These are phyloP conservation scores for Poecilia gillii DNA, from an alignment of 2,797 vertebrate genomes.

Conservation along the genomic window DNA sequence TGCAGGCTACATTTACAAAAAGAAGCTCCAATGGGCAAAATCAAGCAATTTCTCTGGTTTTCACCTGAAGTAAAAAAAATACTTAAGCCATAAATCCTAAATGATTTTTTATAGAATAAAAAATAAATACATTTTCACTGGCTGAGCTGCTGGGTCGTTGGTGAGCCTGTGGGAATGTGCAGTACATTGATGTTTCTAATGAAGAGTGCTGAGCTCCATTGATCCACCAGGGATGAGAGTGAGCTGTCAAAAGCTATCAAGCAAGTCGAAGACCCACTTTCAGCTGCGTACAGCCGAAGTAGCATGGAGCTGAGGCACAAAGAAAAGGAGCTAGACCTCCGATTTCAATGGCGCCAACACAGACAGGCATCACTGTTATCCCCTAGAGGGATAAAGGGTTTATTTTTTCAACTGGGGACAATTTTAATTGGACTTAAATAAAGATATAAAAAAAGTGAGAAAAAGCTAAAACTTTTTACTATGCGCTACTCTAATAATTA, in stretches of 20 bases:
- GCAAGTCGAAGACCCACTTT: slow-evolving; percentile 74
- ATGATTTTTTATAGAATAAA: slow-evolving; percentile 41
- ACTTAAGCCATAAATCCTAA: slow-evolving; percentile 18
- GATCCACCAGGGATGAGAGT: slow-evolving; percentile 77
- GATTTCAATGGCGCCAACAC: slow-evolving; percentile 38
- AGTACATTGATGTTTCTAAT: slow-evolving; percentile 78
- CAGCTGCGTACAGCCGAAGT: slow-evolving; percentile 55
- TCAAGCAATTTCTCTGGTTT: neutral
- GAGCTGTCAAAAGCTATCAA: slow-evolving; percentile 81
- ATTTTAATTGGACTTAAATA: neutral
- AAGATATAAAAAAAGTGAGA: neutral
- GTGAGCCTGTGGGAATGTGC: slow-evolving; percentile 73
- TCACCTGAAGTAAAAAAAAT: slow-evolving; percentile 24
- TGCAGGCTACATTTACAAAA: neutral
- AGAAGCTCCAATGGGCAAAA: neutral
- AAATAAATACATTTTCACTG: slow-evolving; percentile 42
- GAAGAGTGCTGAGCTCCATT: slow-evolving; percentile 78
- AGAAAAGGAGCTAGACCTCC: slow-evolving; percentile 60
- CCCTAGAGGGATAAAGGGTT: slow-evolving; percentile 21
- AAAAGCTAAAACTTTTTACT: neutral
- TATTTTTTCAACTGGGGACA: slow-evolving; percentile 26
- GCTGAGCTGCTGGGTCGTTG: slow-evolving; percentile 53
- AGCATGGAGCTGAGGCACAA: slow-evolving; percentile 49
- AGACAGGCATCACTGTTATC: slow-evolving; percentile 43
- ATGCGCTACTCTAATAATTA: neutral